Conservation (phyloP, 1,140 invertebrate species). For the Pygmarrhopalites habei region DNA sequence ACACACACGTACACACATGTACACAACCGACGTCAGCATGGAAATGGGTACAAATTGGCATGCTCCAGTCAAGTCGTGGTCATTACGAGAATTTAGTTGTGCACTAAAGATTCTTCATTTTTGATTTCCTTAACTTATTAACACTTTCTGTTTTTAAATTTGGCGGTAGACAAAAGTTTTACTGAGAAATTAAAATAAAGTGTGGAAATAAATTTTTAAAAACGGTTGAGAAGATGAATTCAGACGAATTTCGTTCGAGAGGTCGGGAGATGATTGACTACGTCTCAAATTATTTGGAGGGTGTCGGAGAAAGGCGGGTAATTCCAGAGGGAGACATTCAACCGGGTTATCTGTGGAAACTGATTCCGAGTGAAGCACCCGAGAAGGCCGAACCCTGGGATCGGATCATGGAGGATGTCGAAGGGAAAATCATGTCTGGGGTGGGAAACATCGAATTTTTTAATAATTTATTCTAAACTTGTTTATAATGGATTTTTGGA, state of each 20-base stretch:
- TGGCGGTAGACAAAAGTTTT: too few species aligned
- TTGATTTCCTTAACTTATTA: too few species aligned
- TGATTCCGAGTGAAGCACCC: slow-evolving; percentile 78
- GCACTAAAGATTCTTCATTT: too few species aligned
- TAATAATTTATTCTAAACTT: not conserved
- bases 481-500: not conserved
- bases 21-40: too few species aligned
- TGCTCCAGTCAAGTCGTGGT: too few species aligned
- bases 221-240: slow-evolving; percentile 45
- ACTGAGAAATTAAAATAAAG: too few species aligned
- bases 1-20: too few species aligned
- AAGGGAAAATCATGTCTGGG: slow-evolving; percentile 95
- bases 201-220: slow-evolving; percentile 4
- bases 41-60: too few species aligned
- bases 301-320: slow-evolving; percentile 67
- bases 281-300: slow-evolving; percentile 90
- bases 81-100: too few species aligned
- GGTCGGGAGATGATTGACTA: slow-evolving; percentile 80
- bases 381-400: slow-evolving; percentile 82
- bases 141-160: too few species aligned
- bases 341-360: slow-evolving; percentile 77
- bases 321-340: slow-evolving; percentile 76
- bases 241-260: slow-evolving; percentile 49
- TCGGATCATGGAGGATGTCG: slow-evolving; percentile 87
- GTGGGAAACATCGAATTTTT: slow-evolving; percentile 47